Evolutionary conservation across 1,140 invertebrate species (phyloP).

Genomic region (Diorhabda sublineata): DNA sequence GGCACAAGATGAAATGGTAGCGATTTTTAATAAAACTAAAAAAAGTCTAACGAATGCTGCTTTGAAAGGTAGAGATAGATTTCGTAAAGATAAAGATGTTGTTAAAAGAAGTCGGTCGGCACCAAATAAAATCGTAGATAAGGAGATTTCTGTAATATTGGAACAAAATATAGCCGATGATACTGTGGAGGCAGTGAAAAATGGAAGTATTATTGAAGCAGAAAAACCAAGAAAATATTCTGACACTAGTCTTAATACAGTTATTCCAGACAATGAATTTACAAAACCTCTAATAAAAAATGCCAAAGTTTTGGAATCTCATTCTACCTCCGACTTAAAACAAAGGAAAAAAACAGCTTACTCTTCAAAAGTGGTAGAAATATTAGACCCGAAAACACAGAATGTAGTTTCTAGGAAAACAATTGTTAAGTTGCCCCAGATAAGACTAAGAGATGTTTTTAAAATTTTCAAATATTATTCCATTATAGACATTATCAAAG

Average conservation of each 20-base stretch:
- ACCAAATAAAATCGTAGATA: conserved; percentile 33
- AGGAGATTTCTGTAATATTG: not conserved
- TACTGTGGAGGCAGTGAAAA: not conserved
- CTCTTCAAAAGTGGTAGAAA: conserved; percentile 42
- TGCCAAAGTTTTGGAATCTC: conserved; percentile 24
- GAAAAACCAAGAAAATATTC: conserved; percentile 46
- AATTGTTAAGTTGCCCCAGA: conserved; percentile 14
- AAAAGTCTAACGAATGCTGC: conserved; percentile 31
- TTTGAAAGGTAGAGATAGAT: conserved; percentile 29
- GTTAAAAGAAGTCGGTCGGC: conserved; percentile 50
- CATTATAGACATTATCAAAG: conserved; percentile 42
- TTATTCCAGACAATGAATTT: not conserved
- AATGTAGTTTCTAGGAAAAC: conserved; percentile 33
- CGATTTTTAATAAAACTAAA: conserved; percentile 38
- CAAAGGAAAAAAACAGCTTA: conserved; percentile 23
- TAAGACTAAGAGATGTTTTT: conserved; percentile 22
- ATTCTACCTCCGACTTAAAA: conserved; percentile 24
- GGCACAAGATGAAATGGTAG: conserved; percentile 36
- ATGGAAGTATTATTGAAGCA: conserved; percentile 45
- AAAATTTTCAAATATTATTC: conserved; percentile 33
- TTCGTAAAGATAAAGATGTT: conserved; percentile 35
- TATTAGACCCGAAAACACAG: conserved; percentile 41
- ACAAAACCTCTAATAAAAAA: not conserved
- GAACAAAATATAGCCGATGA: too few relatives aligned
- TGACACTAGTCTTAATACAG: conserved; percentile 20